These are phyloP conservation scores for Stigmatopora argus DNA, from an alignment of 2,113 vertebrate species.

Conservation along the genomic window DNA sequence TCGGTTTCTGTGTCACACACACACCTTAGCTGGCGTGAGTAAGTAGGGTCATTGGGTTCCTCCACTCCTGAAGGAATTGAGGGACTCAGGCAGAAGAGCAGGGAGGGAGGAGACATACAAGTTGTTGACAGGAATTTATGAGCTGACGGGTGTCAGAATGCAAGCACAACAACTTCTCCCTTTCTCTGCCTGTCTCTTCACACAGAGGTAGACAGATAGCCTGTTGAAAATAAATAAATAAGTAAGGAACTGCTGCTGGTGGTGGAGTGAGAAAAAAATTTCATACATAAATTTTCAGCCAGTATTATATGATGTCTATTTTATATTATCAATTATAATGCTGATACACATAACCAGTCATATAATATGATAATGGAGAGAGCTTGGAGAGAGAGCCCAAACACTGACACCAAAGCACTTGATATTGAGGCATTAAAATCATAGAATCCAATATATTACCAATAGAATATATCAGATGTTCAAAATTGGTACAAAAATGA, in stretches of 20 bases:
- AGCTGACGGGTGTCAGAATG: conserved; percentile 70
- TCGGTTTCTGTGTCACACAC: background rate
- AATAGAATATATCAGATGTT: background rate
- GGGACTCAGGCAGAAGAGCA: conserved; percentile 29
- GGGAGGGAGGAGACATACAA: conserved; percentile 58
- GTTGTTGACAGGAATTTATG: conserved; percentile 73
- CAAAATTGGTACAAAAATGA: background rate
- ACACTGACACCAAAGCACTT: conserved; percentile 64
- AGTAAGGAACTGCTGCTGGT: conserved; percentile 18
- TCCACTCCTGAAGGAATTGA: conserved; percentile 43
- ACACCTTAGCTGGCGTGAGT: conserved; percentile 31
- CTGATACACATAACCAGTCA: too few relatives aligned
- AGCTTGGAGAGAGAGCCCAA: conserved; percentile 56
- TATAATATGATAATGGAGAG: too few relatives aligned
- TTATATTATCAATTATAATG: too few relatives aligned
- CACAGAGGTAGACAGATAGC: conserved; percentile 33
- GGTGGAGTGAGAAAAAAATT: background rate
- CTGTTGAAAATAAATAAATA: conserved; percentile 31
- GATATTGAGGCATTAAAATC: conserved; percentile 48
- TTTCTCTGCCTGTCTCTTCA: conserved; percentile 63
- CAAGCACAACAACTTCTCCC: conserved; percentile 67
- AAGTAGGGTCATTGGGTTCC: conserved; percentile 63
- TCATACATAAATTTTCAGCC: too few relatives aligned
- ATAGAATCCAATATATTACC: conserved; percentile 5
- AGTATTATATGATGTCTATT: too few relatives aligned